Percentiles rank a stretch among this genome's conserved stretches.
Evolutionary conservation across 2,113 vertebrate genomes (phyloP).

Genomic region (Podocnemis expansa): DNA sequence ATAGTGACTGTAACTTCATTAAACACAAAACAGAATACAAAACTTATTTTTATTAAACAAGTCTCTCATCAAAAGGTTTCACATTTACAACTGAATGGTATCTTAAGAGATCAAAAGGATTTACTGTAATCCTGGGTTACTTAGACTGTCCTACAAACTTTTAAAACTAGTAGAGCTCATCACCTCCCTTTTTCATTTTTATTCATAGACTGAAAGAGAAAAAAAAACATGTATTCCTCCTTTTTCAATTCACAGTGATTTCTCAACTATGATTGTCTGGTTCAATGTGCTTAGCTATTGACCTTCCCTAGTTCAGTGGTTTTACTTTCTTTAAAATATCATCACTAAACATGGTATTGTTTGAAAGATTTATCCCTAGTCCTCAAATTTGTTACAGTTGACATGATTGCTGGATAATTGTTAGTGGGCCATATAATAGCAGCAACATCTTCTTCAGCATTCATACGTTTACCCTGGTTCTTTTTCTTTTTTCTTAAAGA

Average conservation of each 20-base stretch:
- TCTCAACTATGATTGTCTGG: neutral
- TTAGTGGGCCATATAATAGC: neutral
- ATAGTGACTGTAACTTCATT: neutral
- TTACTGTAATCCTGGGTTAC: neutral
- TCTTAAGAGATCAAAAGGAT: neutral
- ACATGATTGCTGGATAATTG: neutral
- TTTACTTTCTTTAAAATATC: neutral
- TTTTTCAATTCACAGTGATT: neutral
- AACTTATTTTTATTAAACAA: neutral
- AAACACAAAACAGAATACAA: neutral
- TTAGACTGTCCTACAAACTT: neutral
- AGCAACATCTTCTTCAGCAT: neutral
- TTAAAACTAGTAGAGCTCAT: neutral
- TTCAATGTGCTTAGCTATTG: neutral
- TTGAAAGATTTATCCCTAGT: neutral
- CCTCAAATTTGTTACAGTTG: neutral
- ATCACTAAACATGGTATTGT: neutral
- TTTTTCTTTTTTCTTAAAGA: neutral
- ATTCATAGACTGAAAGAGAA: neutral
- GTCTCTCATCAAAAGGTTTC: neutral
- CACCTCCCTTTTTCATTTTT: neutral
- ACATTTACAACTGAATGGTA: neutral
- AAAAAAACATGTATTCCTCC: neutral
- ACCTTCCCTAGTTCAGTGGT: neutral
- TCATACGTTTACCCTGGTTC: neutral